Conservation (phyloP, 2,888 invertebrate species). For the Drosophila kuntzei region DNA sequence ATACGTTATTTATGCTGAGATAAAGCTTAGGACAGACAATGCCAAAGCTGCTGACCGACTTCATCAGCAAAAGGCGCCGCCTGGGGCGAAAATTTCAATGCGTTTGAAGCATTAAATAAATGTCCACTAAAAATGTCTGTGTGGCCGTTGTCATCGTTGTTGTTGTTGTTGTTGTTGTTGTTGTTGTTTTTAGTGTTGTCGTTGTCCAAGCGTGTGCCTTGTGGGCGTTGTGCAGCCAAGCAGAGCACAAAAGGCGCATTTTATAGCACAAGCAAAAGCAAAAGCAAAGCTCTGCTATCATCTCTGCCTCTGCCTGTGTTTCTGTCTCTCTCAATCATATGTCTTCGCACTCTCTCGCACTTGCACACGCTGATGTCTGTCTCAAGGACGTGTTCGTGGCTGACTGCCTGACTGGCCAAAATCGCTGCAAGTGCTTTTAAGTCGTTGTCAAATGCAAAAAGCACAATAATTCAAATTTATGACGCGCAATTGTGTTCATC, state of each 20-base stretch:
- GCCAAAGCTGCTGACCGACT: conserved; percentile 59
- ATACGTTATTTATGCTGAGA: conserved; percentile 48
- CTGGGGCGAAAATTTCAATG: conserved; percentile 71
- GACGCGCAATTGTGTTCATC: conserved; percentile 81
- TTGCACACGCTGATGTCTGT: conserved; percentile 42
- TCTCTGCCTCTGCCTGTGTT: neutral
- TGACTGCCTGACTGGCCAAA: conserved; percentile 66
- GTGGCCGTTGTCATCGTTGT: conserved; percentile 36
- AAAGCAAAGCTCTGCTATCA: conserved; percentile 4
- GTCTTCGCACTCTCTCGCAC: conserved; percentile 26
- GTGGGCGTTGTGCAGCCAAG: conserved; percentile 65
- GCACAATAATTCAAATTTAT: conserved; percentile 81
- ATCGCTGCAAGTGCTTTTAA: conserved; percentile 81
- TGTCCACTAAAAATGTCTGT: conserved; percentile 79
- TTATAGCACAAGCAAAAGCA: conserved; percentile 38
- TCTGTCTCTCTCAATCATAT: conserved; percentile 9
- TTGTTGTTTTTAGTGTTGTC: conserved; percentile 15
- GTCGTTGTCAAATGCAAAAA: conserved; percentile 81
- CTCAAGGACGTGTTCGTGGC: conserved; percentile 76
- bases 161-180: conserved; percentile 25
- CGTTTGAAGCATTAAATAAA: conserved; percentile 79
- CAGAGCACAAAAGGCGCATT: conserved; percentile 59
- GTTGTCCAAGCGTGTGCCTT: conserved; percentile 54
- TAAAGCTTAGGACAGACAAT: conserved; percentile 36
- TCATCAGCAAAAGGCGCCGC: conserved; percentile 72